These are phyloP conservation scores for Ranitomeya imitator DNA, from an alignment of 2,113 vertebrate genomes.

Conservation along the genomic window DNA sequence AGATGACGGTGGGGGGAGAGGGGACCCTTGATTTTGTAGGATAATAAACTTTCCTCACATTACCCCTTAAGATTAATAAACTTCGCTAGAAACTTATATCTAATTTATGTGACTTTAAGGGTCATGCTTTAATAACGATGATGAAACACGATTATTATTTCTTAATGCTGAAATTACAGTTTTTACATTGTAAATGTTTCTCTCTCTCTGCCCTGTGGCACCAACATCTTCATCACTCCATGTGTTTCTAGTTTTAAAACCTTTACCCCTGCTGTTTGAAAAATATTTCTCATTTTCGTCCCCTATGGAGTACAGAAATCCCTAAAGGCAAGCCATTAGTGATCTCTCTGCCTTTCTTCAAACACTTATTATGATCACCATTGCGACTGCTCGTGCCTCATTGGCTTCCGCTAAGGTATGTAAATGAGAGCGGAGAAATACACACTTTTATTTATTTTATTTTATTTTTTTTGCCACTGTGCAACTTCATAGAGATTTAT, in stretches of 20 bases:
- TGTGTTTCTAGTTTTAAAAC: slow-evolving; percentile 99
- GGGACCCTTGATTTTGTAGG: slow-evolving; percentile 63
- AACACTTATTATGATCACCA: slow-evolving; percentile 99
- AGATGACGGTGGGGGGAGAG: slow-evolving; percentile 37
- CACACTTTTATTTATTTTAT: slow-evolving; percentile 78
- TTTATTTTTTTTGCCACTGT: slow-evolving; percentile 88
- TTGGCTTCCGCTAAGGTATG: slow-evolving; percentile 99
- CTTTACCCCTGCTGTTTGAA: slow-evolving; percentile 99
- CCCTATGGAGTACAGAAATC: slow-evolving; percentile 99
- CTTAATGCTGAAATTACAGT: slow-evolving; percentile 99
- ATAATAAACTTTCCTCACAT: slow-evolving; percentile 82
- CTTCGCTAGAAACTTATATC: slow-evolving; percentile 83
- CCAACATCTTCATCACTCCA: slow-evolving; percentile 99
- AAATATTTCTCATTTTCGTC: slow-evolving; percentile 99
- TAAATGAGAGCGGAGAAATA: slow-evolving; percentile 99
- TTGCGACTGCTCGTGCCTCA: slow-evolving; percentile 97
- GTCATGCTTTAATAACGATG: slow-evolving; percentile 98
- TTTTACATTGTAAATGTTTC: slow-evolving; percentile 92
- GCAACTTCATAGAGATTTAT: slow-evolving; percentile 99
- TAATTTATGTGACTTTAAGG: slow-evolving; percentile 93
- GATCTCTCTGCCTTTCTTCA: slow-evolving; percentile 98
- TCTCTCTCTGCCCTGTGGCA: slow-evolving; percentile 98
- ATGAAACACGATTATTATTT: slow-evolving; percentile 99
- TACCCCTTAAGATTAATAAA: slow-evolving; percentile 82
- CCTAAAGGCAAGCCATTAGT: slow-evolving; percentile 99